These are phyloP conservation scores for Clamator glandarius DNA, from an alignment of 2,797 vertebrate genomes.

Conservation along the genomic window DNA sequence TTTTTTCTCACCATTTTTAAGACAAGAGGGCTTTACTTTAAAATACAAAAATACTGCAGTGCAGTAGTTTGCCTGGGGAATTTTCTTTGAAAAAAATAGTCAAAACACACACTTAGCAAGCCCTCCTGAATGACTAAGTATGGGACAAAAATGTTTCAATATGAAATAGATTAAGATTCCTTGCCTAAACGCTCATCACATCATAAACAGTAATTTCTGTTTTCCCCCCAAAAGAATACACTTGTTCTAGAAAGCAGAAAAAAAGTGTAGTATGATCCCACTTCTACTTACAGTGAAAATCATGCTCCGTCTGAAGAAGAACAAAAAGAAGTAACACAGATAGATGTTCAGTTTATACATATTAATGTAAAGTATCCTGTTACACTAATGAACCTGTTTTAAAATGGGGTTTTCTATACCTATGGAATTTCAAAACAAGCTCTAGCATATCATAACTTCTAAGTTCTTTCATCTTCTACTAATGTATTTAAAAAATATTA, in stretches of 20 bases:
- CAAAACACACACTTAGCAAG: neutral
- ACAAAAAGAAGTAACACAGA: conserved; percentile 12
- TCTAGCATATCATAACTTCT: conserved; percentile 32
- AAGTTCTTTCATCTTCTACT: conserved; percentile 47
- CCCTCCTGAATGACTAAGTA: neutral
- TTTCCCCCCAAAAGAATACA: neutral
- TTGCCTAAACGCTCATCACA: neutral
- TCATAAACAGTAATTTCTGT: neutral
- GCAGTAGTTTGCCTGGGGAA: neutral
- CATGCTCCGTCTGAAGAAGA: neutral
- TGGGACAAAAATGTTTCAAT: neutral
- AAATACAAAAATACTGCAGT: neutral
- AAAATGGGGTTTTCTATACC: conserved; percentile 31
- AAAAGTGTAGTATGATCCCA: neutral
- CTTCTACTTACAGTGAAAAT: conserved; percentile 22
- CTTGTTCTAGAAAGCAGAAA: neutral
- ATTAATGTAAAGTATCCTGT: conserved; percentile 53
- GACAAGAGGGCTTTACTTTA: neutral
- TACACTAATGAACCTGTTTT: conserved; percentile 45
- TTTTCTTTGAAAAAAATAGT: neutral
- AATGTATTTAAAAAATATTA: conserved; percentile 44
- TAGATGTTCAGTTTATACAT: conserved; percentile 49
- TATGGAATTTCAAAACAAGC: conserved; percentile 64
- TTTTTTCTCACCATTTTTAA: neutral
- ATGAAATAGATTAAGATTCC: neutral